Evolutionary conservation across 2,888 invertebrate species (phyloP).

Genomic region (Cistogaster globosa): DNA sequence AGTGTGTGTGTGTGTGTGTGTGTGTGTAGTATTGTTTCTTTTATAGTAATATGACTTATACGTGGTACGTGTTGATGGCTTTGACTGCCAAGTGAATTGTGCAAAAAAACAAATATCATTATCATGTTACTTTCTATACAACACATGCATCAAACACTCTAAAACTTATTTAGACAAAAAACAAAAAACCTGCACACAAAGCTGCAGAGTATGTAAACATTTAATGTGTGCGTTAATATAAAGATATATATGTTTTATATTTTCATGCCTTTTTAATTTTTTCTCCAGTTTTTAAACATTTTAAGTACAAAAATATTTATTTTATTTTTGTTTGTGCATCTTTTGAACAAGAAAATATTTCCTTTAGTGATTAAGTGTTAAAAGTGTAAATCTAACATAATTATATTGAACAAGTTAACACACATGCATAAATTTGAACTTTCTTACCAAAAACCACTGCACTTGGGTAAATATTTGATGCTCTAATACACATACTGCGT

Average conservation of each 20-base stretch:
- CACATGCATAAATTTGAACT: neutral
- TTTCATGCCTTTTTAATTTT: no score
- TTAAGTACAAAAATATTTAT: constrained; percentile 47
- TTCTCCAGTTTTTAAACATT: neutral
- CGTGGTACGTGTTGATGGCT: constrained; percentile 13
- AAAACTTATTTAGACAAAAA: neutral
- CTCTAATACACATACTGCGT: constrained; percentile 17
- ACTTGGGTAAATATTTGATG: constrained; percentile 32
- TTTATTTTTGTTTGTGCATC: constrained; percentile 33
- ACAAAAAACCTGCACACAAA: neutral
- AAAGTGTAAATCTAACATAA: no score
- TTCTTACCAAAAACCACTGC: neutral
- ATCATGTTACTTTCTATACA: neutral
- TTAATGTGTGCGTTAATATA: neutral
- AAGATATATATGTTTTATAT: no score
- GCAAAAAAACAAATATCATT: neutral
- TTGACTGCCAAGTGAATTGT: constrained; percentile 12
- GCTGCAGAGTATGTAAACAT: neutral
- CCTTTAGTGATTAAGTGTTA: no score
- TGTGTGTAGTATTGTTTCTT: no score
- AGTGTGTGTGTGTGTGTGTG: neutral
- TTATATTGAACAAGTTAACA: constrained; percentile 63
- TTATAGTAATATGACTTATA: neutral
- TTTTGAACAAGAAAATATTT: no score
- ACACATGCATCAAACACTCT: neutral